Evolutionary conservation across 2,113 vertebrate species (phyloP).

Genomic region (Neotragus pygmaeus): DNA sequence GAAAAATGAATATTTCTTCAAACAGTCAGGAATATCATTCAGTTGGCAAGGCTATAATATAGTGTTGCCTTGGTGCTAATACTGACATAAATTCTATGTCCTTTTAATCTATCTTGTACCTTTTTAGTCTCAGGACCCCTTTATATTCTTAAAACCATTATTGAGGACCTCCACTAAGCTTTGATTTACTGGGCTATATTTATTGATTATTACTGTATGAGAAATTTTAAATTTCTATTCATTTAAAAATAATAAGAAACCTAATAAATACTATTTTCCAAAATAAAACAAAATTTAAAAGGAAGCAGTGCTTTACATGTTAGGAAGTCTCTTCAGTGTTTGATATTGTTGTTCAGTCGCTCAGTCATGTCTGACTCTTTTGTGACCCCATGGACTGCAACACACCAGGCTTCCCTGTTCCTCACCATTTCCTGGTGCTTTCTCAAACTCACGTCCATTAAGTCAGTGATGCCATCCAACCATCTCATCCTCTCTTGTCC

Average conservation of each 20-base stretch:
- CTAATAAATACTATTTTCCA: background rate
- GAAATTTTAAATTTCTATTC: background rate
- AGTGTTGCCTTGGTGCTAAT: background rate
- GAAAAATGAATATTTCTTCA: background rate
- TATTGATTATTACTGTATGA: background rate
- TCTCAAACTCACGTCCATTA: background rate
- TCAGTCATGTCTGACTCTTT: background rate
- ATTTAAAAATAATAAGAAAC: background rate
- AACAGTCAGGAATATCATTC: background rate
- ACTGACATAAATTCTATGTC: background rate
- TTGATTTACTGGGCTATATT: background rate
- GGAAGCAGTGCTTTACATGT: background rate
- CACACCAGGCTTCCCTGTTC: background rate
- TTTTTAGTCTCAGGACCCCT: background rate
- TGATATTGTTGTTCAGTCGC: background rate
- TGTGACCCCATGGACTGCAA: background rate
- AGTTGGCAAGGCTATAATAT: background rate
- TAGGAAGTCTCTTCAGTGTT: background rate
- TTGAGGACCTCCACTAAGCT: background rate
- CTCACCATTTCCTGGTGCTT: background rate
- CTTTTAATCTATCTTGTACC: background rate
- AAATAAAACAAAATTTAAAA: background rate
- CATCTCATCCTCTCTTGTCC: background rate
- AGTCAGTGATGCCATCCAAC: background rate
- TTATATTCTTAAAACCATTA: background rate